Conservation (phyloP, 2,113 vertebrate species). For the Eptesicus fuscus region DNA sequence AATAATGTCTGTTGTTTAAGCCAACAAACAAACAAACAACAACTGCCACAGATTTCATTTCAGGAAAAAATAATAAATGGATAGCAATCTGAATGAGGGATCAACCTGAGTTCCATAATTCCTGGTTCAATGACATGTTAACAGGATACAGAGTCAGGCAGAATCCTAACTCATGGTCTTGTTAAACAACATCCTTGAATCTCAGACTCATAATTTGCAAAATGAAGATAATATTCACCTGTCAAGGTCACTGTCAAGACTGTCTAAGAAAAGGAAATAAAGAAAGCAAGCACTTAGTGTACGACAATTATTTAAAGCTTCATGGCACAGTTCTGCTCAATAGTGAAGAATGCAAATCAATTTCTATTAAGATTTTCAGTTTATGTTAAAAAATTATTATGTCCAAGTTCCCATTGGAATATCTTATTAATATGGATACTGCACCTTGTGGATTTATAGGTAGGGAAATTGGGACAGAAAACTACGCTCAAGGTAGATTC, state of each 20-base stretch:
- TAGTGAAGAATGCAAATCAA: neutral
- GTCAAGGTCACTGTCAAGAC: neutral
- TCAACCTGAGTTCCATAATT: neutral
- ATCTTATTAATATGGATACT: constrained; percentile 1
- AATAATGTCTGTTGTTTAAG: neutral
- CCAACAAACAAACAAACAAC: neutral
- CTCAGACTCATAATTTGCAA: neutral
- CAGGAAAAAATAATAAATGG: neutral
- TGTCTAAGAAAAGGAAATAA: neutral
- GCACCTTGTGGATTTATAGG: neutral
- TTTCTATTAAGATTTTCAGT: constrained; percentile 15
- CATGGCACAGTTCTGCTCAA: neutral
- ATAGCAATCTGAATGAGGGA: neutral
- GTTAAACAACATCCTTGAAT: neutral
- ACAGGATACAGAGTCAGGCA: neutral
- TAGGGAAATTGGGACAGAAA: neutral
- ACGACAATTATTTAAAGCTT: neutral
- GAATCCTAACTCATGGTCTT: neutral
- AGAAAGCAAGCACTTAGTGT: neutral
- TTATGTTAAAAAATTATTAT: neutral
- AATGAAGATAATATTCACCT: neutral
- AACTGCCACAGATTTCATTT: neutral
- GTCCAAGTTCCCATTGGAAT: neutral
- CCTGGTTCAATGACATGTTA: neutral
- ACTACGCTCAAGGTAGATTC: neutral